Evolutionary conservation across 2,113 vertebrate species (phyloP), one percentile per base, ranked within the genome.

Genomic region (Mustela lutreola): DNA sequence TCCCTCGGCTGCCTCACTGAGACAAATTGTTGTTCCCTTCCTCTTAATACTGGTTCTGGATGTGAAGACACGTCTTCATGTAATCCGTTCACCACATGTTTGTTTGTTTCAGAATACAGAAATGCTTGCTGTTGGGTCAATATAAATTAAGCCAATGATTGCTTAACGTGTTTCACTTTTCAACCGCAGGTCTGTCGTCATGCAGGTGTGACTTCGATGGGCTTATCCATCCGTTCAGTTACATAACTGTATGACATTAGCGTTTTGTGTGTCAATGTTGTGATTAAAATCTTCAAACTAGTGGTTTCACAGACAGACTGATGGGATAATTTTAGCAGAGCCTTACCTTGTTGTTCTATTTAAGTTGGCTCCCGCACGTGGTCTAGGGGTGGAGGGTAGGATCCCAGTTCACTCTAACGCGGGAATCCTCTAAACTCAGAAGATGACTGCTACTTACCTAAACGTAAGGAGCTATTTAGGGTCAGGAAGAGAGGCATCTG

Each of bases 251-350:
- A 67, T 48, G 36, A 76, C 95, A 81, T 94, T 96, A 92, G 79
- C 83, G 94, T 79, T 36, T 24, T 48, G n/a, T 73, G 53, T 96
- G 88, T 94, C 84, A 94, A 60, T 79, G 71, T 86, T 95, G 26
- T 87, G 62, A 95, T 94, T 83, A 92, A 73, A 94, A 56, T 83
- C 28, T 84, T 95, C 48, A 90, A 94, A 90, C 75, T 28, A 53
- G 36, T 81, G 10, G 11, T 81, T 97, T 92, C 56, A 60, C 58
- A 65, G 76, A 70, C 62, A 56, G 50, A 92, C 70, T 87, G 67
- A 53, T 53, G 7, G 42, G 19, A 76, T 94, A 56, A 95, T 92
- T 88, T 95, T 85, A 89, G 79, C 48, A 94, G 86, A 95, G 18
- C 53, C n/a, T 93, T n/a, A 36, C 18, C 78, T 90, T 81, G 56